Percentiles rank a stretch among this genome's conserved stretches.
Conservation (phyloP, 2,797 vertebrate species). For the Gallirallus australis region DNA sequence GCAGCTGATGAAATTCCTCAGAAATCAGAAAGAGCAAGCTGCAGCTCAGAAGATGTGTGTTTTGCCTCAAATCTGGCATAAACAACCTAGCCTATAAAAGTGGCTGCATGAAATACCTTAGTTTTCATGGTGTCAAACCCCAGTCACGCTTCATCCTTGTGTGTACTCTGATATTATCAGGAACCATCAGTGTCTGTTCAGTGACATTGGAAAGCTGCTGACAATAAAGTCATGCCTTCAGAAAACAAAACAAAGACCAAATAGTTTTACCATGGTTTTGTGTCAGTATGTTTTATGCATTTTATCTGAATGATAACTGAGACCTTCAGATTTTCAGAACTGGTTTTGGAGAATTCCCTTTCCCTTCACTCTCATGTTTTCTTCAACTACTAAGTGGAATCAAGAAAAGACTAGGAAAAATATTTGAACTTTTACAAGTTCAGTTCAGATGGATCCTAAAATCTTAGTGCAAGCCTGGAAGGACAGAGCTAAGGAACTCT, state of each 20-base stretch:
- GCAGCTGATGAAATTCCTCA: not conserved
- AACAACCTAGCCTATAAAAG: not conserved
- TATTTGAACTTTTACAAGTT: not conserved
- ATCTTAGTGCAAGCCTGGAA: not conserved
- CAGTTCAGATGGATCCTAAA: not conserved
- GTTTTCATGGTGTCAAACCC: not conserved
- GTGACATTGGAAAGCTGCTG: not conserved
- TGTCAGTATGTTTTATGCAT: not conserved
- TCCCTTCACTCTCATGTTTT: not conserved
- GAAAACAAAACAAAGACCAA: conserved; percentile 4
- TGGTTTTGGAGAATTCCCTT: not conserved
- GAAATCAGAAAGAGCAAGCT: not conserved
- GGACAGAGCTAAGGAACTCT: not conserved
- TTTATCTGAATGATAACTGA: not conserved
- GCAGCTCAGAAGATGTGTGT: not conserved
- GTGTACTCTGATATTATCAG: not conserved
- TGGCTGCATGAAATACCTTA: not conserved
- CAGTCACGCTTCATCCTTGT: not conserved
- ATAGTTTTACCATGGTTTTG: not conserved
- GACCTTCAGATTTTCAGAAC: not conserved
- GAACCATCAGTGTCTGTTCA: not conserved
- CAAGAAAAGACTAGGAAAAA: not conserved
- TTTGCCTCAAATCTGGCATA: not conserved
- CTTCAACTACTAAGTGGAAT: not conserved
- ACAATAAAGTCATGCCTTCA: not conserved